Conservation (phyloP, 2,888 invertebrate species). For the Nezara viridula region DNA sequence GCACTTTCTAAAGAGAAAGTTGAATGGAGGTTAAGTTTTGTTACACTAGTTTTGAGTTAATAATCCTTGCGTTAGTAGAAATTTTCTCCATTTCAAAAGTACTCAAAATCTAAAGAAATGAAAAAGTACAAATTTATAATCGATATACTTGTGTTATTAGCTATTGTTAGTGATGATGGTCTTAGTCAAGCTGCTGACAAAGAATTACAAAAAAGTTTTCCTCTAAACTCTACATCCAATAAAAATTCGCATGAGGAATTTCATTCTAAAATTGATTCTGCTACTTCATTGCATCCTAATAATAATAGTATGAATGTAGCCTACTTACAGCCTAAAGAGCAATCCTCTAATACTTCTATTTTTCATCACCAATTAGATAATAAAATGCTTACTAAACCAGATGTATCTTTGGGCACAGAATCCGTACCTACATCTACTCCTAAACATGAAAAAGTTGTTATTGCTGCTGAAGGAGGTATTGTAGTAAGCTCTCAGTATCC, state of each 20-base stretch:
- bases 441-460: not conserved
- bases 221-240: not conserved
- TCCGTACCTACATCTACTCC: not conserved
- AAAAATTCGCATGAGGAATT: slow-evolving; percentile 11
- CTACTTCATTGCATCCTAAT: not conserved
- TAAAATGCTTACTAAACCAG: not conserved
- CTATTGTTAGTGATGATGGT: not conserved
- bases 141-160: not conserved
- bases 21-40: not conserved
- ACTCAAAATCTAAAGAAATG: not conserved
- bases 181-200: not conserved
- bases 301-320: not conserved
- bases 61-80: not conserved
- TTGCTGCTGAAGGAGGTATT: slow-evolving; percentile 4
- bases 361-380: not conserved
- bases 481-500: slow-evolving; percentile 14
- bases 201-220: not conserved
- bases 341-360: not conserved
- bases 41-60: not conserved
- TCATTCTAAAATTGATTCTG: not conserved
- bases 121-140: not conserved
- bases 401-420: not conserved
- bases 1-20: not conserved
- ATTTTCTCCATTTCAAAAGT: not conserved
- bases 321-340: not conserved